Percentiles rank a stretch among this genome's conserved stretches.
These are phyloP conservation scores for Dipodomys ordii DNA, from an alignment of 2,113 vertebrate species.

Conservation along the genomic window DNA sequence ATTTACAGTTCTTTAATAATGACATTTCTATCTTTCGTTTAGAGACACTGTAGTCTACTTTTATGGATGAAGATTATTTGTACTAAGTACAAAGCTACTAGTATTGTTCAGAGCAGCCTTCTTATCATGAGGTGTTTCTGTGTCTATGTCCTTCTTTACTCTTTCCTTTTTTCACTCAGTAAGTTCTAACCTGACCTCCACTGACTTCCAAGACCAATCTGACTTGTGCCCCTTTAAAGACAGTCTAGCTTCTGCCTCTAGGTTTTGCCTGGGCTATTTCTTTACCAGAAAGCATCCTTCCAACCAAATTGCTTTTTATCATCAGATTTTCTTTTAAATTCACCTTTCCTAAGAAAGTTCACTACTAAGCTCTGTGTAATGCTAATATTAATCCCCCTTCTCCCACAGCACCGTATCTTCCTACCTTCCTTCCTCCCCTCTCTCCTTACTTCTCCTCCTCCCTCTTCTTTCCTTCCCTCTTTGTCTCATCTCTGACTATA, in stretches of 20 bases:
- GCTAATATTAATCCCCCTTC: not conserved
- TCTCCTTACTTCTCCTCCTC: too few species aligned
- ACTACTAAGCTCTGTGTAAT: not conserved
- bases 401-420: not conserved
- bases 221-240: not conserved
- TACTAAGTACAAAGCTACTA: not conserved
- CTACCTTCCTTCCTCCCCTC: too few species aligned
- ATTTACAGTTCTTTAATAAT: not conserved
- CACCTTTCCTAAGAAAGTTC: not conserved
- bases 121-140: not conserved
- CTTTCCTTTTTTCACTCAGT: not conserved
- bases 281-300: not conserved
- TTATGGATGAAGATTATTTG: not conserved
- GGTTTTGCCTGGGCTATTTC: not conserved
- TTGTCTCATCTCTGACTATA: not conserved
- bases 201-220: too few species aligned
- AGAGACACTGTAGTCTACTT: not conserved
- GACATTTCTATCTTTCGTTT: not conserved
- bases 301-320: not conserved
- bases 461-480: too few species aligned
- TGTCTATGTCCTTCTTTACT: not conserved
- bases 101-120: not conserved
- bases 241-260: not conserved
- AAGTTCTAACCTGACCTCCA: slow-evolving; percentile 12
- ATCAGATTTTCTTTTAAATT: slow-evolving; percentile 4